Evolutionary conservation across 2,113 vertebrate genomes (phyloP), one percentile per base, ranked within the genome.

Genomic region (Caranx melampygus): DNA sequence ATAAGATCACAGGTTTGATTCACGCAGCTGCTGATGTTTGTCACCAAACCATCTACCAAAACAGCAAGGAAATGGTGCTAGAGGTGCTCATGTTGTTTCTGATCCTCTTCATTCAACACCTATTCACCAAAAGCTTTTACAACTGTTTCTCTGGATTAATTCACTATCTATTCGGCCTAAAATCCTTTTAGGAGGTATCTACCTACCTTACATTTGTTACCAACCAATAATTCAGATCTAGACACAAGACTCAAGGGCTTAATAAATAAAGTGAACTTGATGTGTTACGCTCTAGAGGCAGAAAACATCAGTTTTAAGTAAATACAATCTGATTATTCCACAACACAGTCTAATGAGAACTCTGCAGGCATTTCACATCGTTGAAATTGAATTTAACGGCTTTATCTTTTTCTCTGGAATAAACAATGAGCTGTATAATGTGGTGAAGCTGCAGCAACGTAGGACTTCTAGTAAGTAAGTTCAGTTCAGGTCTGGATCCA

Each of bases 1-100:
- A 21, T 55, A 81, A 74, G 63, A 70, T 83, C 76, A 75, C 35
- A 33, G 59, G 12, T 77, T 47, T 84, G 16, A 61, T 42, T 61
- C 12, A 42, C 66, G 51, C 33, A 21, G 8, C 16, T 16, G 16
- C 5, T 1, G 7, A 45, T 47, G 34, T 26, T 51, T 42, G 4
- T 49, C 12, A 51, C 21, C 31, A 15, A 60, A 14, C 34, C 3
- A 18, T 66, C n/a, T 42, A 34, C 8, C 20, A 20, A 54, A 61
- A 65, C 9, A 16, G 3, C 52, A 34, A 10, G 5, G 31, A 54
- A 75, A 76, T 26, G 18, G 20, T 34, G 77, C 7, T 3, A 31
- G 60, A 18, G 18, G 18, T 26, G 14, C 31, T 64, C 20, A 21
- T 49, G 47, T 21, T 35, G 37, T 71, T 47, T 70, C 7, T 0